Evolutionary conservation across 1,140 invertebrate genomes (phyloP).

Genomic region (Leptinotarsa undecemlineata): DNA sequence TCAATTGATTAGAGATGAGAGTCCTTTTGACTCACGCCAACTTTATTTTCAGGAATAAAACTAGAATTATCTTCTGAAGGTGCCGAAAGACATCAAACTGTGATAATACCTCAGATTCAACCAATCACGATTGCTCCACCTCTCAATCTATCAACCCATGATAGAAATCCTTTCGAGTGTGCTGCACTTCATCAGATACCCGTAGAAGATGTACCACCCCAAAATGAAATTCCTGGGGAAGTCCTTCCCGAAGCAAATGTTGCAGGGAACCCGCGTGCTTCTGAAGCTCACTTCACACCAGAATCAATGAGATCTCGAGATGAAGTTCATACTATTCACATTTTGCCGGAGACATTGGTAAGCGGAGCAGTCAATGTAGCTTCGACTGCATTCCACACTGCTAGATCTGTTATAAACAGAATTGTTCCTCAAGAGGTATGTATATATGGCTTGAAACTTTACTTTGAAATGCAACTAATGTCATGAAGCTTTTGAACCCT

Average conservation of each 20-base stretch:
- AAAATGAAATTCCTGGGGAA: neutral
- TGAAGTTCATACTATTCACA: neutral
- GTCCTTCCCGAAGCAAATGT: neutral
- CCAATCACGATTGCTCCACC: neutral
- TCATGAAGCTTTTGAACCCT: no score
- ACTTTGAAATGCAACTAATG: no score
- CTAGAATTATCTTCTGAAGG: no score
- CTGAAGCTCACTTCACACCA: no score
- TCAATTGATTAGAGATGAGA: no score
- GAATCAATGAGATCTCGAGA: no score
- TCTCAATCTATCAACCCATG: neutral
- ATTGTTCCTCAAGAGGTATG: constrained; percentile 43
- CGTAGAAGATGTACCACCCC: neutral
- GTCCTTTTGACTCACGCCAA: no score
- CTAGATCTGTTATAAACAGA: constrained; percentile 52
- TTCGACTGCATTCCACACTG: constrained; percentile 52
- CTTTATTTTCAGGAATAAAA: no score
- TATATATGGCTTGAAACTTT: no score
- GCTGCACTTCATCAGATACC: neutral
- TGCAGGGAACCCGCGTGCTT: neutral
- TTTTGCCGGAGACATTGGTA: constrained; percentile 50
- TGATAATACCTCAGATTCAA: no score
- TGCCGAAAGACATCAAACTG: no score
- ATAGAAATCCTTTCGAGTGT: constrained; percentile 21
- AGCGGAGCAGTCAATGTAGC: constrained; percentile 54